A percentile compares a stretch with the other conserved stretches of the same genome.
Evolutionary conservation across 2,113 vertebrate genomes (phyloP).

Genomic region (Anser cygnoides): DNA sequence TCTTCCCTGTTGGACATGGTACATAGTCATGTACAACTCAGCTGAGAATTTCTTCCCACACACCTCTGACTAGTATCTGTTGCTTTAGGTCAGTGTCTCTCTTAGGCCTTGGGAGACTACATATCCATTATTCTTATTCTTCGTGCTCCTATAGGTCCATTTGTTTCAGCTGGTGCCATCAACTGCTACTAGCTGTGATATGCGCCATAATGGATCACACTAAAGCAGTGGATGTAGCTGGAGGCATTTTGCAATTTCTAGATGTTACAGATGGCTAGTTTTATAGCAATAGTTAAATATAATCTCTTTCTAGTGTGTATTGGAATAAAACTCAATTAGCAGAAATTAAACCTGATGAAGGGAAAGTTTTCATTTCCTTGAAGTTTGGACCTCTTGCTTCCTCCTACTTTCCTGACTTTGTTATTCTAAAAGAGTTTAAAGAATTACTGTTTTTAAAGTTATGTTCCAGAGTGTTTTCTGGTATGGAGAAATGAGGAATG

Average conservation of each 20-base stretch:
- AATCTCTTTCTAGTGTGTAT: neutral
- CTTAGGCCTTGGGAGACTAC: neutral
- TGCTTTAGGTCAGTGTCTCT: neutral
- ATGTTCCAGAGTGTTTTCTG: neutral
- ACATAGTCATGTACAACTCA: neutral
- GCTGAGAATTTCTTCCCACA: neutral
- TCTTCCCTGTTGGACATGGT: rapidly evolving
- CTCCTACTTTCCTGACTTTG: neutral
- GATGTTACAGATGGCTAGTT: neutral
- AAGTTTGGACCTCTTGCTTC: neutral
- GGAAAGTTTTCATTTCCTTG: neutral
- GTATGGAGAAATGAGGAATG: neutral
- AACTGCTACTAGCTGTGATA: neutral
- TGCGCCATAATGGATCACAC: rapidly evolving
- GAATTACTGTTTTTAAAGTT: neutral
- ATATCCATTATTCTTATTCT: neutral
- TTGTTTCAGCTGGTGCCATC: neutral
- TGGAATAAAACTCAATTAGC: neutral
- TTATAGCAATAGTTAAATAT: neutral
- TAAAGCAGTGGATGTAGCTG: neutral
- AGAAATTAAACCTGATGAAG: neutral
- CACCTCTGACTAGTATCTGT: neutral
- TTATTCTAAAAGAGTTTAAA: neutral
- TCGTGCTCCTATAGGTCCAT: neutral
- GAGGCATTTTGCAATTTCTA: neutral